Conservation (phyloP, 1,140 invertebrate species). For the Amyelois transitella region DNA sequence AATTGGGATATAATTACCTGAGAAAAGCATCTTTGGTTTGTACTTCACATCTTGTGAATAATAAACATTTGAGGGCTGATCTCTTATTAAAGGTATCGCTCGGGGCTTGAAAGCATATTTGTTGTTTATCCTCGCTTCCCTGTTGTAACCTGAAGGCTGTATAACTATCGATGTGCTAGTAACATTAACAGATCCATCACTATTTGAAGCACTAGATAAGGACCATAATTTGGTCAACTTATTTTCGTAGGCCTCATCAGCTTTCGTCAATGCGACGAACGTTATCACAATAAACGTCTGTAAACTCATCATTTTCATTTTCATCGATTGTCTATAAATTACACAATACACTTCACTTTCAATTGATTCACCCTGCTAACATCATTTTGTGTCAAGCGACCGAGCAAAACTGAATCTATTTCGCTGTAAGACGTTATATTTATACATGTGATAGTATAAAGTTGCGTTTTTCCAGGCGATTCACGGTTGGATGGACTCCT, state of each 20-base stretch:
- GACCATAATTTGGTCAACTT: slow-evolving; percentile 50
- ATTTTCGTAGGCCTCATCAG: slow-evolving; percentile 39
- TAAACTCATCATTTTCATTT: slow-evolving; percentile 32
- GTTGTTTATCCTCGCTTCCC: slow-evolving; percentile 22
- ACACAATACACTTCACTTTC: slow-evolving; percentile 57
- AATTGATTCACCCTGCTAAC: slow-evolving; percentile 34
- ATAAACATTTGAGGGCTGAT: slow-evolving; percentile 40
- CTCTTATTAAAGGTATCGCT: slow-evolving; percentile 39
- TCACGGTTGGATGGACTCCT: slow-evolving; percentile 53
- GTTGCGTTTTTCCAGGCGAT: slow-evolving; percentile 62
- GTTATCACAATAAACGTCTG: slow-evolving; percentile 40
- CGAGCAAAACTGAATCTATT: slow-evolving; percentile 68
- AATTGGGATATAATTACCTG: slow-evolving; percentile 67
- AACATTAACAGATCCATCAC: slow-evolving; percentile 45
- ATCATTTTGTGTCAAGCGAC: slow-evolving; percentile 66
- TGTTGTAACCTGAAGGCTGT: slow-evolving; percentile 31
- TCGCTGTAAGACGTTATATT: slow-evolving; percentile 59
- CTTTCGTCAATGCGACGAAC: slow-evolving; percentile 28
- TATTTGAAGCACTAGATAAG: slow-evolving; percentile 27
- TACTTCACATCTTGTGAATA: slow-evolving; percentile 43
- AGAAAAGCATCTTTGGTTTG: slow-evolving; percentile 60
- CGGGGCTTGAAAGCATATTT: slow-evolving; percentile 53
- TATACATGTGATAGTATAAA: slow-evolving; percentile 66
- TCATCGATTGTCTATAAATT: slow-evolving; percentile 32
- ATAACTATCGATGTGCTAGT: slow-evolving; percentile 50